Evolutionary conservation across 1,140 invertebrate species (phyloP).

Genomic region (Conus betulinus): DNA sequence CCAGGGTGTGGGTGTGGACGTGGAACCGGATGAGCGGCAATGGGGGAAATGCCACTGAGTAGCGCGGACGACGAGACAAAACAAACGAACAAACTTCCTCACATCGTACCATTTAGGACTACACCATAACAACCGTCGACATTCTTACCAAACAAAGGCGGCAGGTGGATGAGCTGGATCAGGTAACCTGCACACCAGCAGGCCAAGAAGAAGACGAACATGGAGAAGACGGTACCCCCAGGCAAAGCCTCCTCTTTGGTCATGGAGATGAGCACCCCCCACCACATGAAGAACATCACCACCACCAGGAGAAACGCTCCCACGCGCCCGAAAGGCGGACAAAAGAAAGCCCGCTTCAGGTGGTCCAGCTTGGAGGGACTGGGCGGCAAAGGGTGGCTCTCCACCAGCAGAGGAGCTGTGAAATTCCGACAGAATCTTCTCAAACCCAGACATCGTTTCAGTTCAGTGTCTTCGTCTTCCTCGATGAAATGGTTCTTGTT

Average conservation of each 20-base stretch:
- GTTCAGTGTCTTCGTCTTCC: not conserved
- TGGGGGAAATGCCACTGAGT: too few species aligned
- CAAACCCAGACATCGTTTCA: not conserved
- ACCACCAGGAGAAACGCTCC: conserved; percentile 54
- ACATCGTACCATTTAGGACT: not conserved
- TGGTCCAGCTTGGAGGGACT: conserved; percentile 46
- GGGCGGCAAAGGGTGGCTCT: conserved; percentile 60
- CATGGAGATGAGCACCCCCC: conserved; percentile 85
- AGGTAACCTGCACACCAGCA: conserved; percentile 89
- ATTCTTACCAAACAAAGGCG: conserved; percentile 80
- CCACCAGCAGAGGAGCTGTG: conserved; percentile 44
- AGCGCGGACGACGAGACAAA: too few species aligned
- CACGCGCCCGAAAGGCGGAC: conserved; percentile 66
- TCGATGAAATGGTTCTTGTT: not conserved
- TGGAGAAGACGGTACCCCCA: conserved; percentile 87
- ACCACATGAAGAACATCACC: conserved; percentile 79
- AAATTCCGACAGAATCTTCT: not conserved
- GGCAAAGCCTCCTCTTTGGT: conserved; percentile 84
- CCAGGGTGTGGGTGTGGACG: too few species aligned
- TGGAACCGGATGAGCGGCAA: not conserved
- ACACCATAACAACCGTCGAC: not conserved
- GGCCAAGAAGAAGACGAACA: conserved; percentile 79
- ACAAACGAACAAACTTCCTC: not conserved
- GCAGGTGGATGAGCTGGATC: conserved; percentile 85
- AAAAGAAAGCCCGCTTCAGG: conserved; percentile 56